Evolutionary conservation across 2,888 invertebrate species (phyloP), one percentile per base, ranked within the genome.

Genomic region (Spilarctia lutea): DNA sequence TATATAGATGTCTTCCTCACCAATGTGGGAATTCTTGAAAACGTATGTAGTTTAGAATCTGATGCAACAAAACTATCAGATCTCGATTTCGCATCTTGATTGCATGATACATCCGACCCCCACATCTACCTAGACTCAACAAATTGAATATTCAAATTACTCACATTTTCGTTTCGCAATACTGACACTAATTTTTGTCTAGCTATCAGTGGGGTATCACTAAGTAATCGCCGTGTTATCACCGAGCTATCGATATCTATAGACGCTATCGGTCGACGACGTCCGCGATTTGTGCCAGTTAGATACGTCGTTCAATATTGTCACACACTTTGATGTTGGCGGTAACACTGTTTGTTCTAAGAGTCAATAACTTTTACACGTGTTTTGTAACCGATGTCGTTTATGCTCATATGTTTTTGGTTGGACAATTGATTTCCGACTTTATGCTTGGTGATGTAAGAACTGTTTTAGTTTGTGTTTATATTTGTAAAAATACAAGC

Each of bases 121-220:
- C 35, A 30, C 3, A 13, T 33, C 24, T 20, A 65, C 20, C 65
- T 33, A 65, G 39, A 3, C 27, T 60, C 2, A 33, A 30, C 65
- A 65, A 33, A 18, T n/a, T 20, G 27, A 70, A 60, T 24, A 45
- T 60, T 27, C 73, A 78, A 72, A 69, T 77, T 48, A 77, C 66
- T 74, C 73, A 79, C 71, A 68, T 69, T 75, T 42, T 69, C 76
- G 83, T 90, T 90, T 91, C 87, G 91, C 90, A 90, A 90, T 80
- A 87, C 81, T 74, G 77, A 73, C 74, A 76, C 75, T 79, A 66
- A 77, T 82, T 81, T 85, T 56, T 85, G 73, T 71, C 24, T 45
- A 75, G 67, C 39, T 82, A 83, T 83, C 80, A 75, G 30, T 48
- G 63, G 66, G 75, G 73, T 86, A 84, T 85, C 83, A 76, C 45